These are phyloP conservation scores for Formica selysi DNA, from an alignment of 1,140 invertebrate species.

Conservation along the genomic window DNA sequence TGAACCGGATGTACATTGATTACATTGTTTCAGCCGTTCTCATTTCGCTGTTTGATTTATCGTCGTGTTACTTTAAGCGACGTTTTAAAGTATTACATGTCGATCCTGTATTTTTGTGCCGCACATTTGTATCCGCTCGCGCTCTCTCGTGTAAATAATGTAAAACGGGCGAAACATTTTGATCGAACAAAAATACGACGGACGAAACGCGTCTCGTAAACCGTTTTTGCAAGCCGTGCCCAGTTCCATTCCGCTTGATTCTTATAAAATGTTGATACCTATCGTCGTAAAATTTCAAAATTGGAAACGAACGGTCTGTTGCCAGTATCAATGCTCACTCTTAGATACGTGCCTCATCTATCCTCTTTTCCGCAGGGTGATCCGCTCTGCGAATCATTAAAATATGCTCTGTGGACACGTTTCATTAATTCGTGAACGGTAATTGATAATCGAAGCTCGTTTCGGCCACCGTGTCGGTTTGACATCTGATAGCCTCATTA, in stretches of 20 bases:
- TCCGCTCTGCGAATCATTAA: constrained; percentile 26
- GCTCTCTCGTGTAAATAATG: constrained; percentile 51
- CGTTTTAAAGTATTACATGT: constrained; percentile 59
- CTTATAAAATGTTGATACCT: constrained; percentile 51
- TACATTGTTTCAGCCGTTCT: constrained; percentile 48
- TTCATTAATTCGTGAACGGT: constrained; percentile 7
- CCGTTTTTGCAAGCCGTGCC: constrained; percentile 39
- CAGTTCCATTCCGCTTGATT: constrained; percentile 52
- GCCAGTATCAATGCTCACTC: not conserved
- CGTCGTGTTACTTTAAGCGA: constrained; percentile 48
- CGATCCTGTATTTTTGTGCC: constrained; percentile 41
- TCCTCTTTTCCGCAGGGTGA: not conserved
- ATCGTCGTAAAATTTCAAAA: constrained; percentile 62
- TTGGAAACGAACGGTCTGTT: constrained; percentile 53
- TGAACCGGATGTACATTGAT: constrained; percentile 45
- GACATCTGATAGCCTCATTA: constrained; percentile 44
- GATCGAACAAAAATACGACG: constrained; percentile 46
- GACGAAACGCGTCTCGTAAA: constrained; percentile 62
- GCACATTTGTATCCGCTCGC: constrained; percentile 30
- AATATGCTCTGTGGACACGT: not conserved
- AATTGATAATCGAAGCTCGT: constrained; percentile 21
- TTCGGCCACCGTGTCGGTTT: not conserved
- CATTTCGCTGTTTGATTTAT: constrained; percentile 67
- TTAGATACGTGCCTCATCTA: not conserved
- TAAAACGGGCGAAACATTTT: constrained; percentile 40